A percentile compares a stretch with the other conserved stretches of the same genome.
Evolutionary conservation across 64 coral and sea anemone genomes (phyloP).

Genomic region (Anthopleura sola): DNA sequence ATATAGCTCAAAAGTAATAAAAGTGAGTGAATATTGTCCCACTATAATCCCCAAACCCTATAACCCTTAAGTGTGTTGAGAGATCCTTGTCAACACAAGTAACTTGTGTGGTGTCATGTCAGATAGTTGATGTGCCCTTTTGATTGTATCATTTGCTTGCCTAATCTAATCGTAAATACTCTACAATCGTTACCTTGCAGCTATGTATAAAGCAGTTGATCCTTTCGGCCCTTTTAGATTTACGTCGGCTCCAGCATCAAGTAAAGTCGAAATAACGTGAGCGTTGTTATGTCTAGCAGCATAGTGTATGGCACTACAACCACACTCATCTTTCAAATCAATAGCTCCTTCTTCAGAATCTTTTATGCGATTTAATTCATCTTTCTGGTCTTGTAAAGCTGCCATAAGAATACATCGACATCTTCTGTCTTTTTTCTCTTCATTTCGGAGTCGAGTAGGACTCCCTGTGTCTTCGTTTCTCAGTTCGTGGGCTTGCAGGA

Average conservation of each 20-base stretch:
- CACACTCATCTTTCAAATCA: conserved; percentile 27
- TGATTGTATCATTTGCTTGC: too few species aligned
- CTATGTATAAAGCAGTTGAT: conserved; percentile 33
- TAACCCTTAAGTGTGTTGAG: too few species aligned
- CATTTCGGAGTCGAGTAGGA: background rate
- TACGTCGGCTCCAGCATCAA: conserved; percentile 34
- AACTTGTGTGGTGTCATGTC: too few species aligned
- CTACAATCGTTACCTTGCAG: conserved; percentile 34
- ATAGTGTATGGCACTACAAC: conserved; percentile 36
- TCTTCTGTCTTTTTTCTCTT: background rate
- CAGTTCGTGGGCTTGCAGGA: background rate
- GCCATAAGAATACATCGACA: background rate
- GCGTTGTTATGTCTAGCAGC: conserved; percentile 41
- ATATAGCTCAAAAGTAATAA: too few species aligned
- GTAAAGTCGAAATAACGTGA: conserved; percentile 33
- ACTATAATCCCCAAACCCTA: too few species aligned
- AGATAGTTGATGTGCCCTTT: too few species aligned
- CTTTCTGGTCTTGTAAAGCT: conserved; percentile 12
- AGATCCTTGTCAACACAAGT: too few species aligned
- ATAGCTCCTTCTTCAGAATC: conserved; percentile 18
- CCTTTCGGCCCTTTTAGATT: conserved; percentile 9
- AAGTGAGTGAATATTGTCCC: too few species aligned
- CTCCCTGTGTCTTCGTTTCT: background rate
- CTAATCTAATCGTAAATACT: too few species aligned
- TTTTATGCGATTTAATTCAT: conserved; percentile 15